Conservation (phyloP, 2,888 invertebrate species). For the Iphiclides podalirius region DNA sequence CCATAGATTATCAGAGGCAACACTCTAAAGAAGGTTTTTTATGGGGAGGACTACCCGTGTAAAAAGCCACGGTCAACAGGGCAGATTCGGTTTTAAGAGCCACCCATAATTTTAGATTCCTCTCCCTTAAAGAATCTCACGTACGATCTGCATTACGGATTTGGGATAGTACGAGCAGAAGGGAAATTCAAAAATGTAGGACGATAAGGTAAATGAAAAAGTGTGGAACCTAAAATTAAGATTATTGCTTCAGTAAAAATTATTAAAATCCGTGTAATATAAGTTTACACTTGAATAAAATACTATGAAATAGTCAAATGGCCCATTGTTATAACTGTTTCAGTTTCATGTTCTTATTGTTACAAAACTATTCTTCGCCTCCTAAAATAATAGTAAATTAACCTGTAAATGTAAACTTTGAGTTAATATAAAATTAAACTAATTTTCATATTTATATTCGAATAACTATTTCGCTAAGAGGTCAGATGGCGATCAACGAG, state of each 20-base stretch:
- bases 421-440: too few species aligned
- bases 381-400: too few species aligned
- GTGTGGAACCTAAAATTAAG: too few species aligned
- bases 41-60: slow-evolving; percentile 39
- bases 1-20: not conserved
- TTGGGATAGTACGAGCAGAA: slow-evolving; percentile 41
- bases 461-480: slow-evolving; percentile 39
- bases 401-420: too few species aligned
- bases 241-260: too few species aligned
- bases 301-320: too few species aligned
- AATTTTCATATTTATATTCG: slow-evolving; percentile 18
- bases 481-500: slow-evolving; percentile 48
- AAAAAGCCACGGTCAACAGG: slow-evolving; percentile 38
- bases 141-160: slow-evolving; percentile 72
- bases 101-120: slow-evolving; percentile 58
- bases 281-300: too few species aligned
- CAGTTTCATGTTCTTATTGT: too few species aligned
- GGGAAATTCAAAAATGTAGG: slow-evolving; percentile 48
- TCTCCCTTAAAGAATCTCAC: slow-evolving; percentile 61
- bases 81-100: slow-evolving; percentile 54
- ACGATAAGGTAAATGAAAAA: slow-evolving; percentile 53
- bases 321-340: too few species aligned
- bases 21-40: slow-evolving; percentile 37
- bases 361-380: too few species aligned
- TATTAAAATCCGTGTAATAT: too few species aligned